A percentile compares a stretch with the other conserved stretches of the same genome.
Conservation (phyloP, 2,797 vertebrate species). For the Neosilurus hyrtlii region DNA sequence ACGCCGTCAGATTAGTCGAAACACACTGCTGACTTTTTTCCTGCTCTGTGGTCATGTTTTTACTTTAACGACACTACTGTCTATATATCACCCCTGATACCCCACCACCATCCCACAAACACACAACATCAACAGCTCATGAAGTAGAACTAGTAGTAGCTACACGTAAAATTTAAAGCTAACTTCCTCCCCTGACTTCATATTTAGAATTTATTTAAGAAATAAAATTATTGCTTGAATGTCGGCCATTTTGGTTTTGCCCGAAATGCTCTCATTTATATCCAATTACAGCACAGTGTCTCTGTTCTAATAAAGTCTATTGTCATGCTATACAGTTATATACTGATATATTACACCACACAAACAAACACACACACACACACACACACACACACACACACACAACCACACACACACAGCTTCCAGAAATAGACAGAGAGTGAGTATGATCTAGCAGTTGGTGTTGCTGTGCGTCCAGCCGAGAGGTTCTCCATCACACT, state of each 20-base stretch:
- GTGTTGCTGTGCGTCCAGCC: constrained; percentile 30
- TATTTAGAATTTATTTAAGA: too few relatives aligned
- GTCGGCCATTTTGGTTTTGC: background rate
- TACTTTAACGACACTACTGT: background rate
- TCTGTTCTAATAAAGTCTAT: background rate
- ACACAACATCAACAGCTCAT: background rate
- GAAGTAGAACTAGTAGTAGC: background rate
- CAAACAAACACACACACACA: background rate
- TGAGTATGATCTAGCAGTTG: constrained; percentile 29
- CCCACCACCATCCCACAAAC: background rate
- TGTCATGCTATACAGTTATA: background rate
- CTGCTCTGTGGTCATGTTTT: background rate
- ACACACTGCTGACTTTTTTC: background rate
- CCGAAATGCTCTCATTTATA: background rate
- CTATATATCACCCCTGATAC: background rate
- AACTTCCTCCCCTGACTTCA: background rate
- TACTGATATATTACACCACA: background rate
- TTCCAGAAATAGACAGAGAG: constrained; percentile 13
- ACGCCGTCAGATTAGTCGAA: background rate
- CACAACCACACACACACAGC: background rate
- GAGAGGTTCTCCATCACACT: constrained; percentile 54
- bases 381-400: background rate
- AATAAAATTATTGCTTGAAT: background rate
- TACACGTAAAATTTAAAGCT: background rate
- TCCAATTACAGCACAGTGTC: background rate